These are phyloP conservation scores for Dipodomys stephensi DNA, from an alignment of 2,113 vertebrate species.

Conservation along the genomic window DNA sequence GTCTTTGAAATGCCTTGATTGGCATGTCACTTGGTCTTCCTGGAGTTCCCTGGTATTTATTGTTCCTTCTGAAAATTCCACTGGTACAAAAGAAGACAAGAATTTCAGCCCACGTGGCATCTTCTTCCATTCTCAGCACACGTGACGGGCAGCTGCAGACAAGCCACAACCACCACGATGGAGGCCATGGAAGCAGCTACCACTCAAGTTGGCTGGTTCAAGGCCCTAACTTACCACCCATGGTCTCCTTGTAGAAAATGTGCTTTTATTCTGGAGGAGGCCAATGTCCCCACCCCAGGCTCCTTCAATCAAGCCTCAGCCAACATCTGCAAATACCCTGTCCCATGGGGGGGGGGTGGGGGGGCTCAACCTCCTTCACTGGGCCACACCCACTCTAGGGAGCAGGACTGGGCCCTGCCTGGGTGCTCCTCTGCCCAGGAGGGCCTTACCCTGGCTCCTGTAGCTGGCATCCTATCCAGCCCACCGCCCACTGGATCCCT, in stretches of 20 bases:
- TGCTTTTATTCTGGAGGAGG: constrained; percentile 71
- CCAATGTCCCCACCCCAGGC: background rate
- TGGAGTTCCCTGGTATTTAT: background rate
- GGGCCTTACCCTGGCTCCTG: background rate
- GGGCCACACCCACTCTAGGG: constrained; percentile 34
- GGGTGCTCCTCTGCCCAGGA: constrained; percentile 8
- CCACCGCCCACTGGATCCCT: background rate
- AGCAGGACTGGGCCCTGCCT: background rate
- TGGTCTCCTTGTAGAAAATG: constrained; percentile 56
- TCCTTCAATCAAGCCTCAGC: background rate
- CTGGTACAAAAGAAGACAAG: constrained; percentile 49
- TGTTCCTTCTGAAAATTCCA: constrained; percentile 57
- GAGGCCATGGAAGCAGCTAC: too few relatives aligned
- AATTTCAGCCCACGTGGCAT: constrained; percentile 46
- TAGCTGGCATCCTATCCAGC: background rate
- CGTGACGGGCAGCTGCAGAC: background rate
- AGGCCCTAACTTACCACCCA: background rate
- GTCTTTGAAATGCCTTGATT: background rate
- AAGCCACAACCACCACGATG: background rate
- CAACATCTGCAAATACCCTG: background rate
- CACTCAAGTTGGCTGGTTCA: background rate
- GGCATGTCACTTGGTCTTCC: constrained; percentile 35
- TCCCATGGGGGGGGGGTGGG: background rate
- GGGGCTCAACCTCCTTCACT: background rate
- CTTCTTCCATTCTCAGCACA: background rate